Evolutionary conservation across 35 echinoderm and acorn worm species (phyloP), one percentile per base, ranked within the genome.

Genomic region (Amphiura filiformis): DNA sequence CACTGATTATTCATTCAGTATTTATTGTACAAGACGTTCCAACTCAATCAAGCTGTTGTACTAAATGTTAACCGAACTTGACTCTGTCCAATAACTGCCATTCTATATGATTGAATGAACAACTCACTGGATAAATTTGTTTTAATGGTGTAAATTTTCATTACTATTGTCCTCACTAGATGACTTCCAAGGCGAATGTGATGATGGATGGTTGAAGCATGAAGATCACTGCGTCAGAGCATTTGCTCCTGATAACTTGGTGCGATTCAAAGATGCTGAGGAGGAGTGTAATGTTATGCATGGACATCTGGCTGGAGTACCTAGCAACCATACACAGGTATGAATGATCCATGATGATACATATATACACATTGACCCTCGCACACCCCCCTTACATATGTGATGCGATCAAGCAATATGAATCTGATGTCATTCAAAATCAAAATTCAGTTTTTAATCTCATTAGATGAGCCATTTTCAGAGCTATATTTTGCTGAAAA

Each of bases 161-260:
- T 39, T 82, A 2, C n/a, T 82, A 1, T 41, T 82, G 7, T 56
- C 37, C 18, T 87, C 30, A 0, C 33, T 78, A 95, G 94, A 96
- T 87, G 76, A 80, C 13, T 96, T 89, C 70, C 90, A 87, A 64
- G 94, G 93, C 15, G 90, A 96, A 26, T 96, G 94, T 87, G 94
- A 96, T 39, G 82, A 85, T 13, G 90, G 90, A 12, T 96, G 94
- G 94, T 26, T 92, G 35, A 96, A 96, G 84, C 87, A 92, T 81
- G 90, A 96, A 37, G 70, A 75, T 32, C 77, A 83, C 39, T 96
- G 94, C 75, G 77, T 92, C 81, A 84, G 79, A 80, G 90, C 86
- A 22, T 96, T 92, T 83, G 86, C 94, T 23, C 75, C 88, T 28
- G 57, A 88, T 0, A 65, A 35, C 37, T 39, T 84, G 44, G 39